phyloP scores from a whole-genome alignment of 2,113 vertebrate species.

The Micronycteris hirsuta region DNA sequence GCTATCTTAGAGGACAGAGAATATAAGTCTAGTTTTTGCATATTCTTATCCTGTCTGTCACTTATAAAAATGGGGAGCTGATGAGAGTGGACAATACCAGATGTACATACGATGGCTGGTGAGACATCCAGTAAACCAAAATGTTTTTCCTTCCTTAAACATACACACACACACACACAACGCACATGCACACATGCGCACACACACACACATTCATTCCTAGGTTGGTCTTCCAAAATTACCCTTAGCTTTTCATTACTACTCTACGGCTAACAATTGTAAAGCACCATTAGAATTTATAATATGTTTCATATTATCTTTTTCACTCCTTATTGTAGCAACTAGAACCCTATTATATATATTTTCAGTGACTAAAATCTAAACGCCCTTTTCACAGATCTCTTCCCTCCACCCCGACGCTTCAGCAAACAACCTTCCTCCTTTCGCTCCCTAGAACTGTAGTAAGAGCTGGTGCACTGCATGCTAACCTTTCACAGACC shows the following conservation, averaged over 20 bases:
- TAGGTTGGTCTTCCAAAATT: neutral
- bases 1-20: neutral
- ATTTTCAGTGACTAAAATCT: neutral
- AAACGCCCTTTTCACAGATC: conserved; percentile 21
- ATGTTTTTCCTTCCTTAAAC: neutral
- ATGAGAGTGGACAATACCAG: neutral
- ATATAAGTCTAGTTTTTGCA: neutral
- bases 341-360: neutral
- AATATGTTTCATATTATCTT: neutral
- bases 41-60: neutral
- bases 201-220: neutral
- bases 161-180: no score
- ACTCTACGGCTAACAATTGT: neutral
- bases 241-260: neutral
- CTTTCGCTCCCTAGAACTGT: neutral
- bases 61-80: neutral
- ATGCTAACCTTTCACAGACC: neutral
- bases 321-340: neutral
- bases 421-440: neutral
- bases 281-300: neutral
- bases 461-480: neutral
- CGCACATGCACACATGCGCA: no score
- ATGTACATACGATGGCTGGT: neutral
- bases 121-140: neutral
- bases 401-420: neutral